Conservation (phyloP, 2,888 invertebrate species). For the Agrenia bidenticulata region DNA sequence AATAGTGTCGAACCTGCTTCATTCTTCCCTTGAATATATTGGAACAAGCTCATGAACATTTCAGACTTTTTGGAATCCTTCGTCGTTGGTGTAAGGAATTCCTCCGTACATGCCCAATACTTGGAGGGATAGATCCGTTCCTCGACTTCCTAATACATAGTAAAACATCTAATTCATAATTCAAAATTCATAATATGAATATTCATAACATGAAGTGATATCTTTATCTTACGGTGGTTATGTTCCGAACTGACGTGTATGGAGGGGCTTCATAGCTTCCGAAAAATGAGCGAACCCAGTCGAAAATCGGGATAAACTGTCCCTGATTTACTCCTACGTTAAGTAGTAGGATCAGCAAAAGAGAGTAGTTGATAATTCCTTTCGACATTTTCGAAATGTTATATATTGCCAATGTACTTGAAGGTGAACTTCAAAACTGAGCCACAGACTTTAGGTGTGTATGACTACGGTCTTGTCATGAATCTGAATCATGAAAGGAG, state of each 20-base stretch:
- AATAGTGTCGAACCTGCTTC: slow-evolving; percentile 34
- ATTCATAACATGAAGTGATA: neutral
- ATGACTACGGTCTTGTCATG: too few species aligned
- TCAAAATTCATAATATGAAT: neutral
- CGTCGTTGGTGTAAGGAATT: slow-evolving; percentile 34
- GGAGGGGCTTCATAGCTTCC: slow-evolving; percentile 48
- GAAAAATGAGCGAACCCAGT: slow-evolving; percentile 51
- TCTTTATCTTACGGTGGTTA: slow-evolving; percentile 34
- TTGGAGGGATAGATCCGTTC: slow-evolving; percentile 44
- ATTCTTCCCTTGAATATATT: slow-evolving; percentile 51
- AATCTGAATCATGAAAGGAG: too few species aligned
- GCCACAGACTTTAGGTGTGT: too few species aligned
- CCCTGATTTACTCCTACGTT: slow-evolving; percentile 33
- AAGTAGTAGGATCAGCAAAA: neutral
- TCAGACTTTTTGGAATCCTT: slow-evolving; percentile 44
- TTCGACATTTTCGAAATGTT: neutral
- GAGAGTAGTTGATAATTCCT: neutral
- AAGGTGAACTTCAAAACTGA: too few species aligned
- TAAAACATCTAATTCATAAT: slow-evolving; percentile 2
- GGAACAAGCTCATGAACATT: slow-evolving; percentile 47
- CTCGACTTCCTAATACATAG: slow-evolving; percentile 46
- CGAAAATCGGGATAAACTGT: slow-evolving; percentile 48
- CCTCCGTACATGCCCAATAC: slow-evolving; percentile 50
- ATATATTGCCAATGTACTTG: too few species aligned
- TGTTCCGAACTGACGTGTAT: slow-evolving; percentile 32